These are phyloP conservation scores for Euplagia quadripunctaria DNA, from an alignment of 2,888 invertebrate genomes.

Conservation along the genomic window DNA sequence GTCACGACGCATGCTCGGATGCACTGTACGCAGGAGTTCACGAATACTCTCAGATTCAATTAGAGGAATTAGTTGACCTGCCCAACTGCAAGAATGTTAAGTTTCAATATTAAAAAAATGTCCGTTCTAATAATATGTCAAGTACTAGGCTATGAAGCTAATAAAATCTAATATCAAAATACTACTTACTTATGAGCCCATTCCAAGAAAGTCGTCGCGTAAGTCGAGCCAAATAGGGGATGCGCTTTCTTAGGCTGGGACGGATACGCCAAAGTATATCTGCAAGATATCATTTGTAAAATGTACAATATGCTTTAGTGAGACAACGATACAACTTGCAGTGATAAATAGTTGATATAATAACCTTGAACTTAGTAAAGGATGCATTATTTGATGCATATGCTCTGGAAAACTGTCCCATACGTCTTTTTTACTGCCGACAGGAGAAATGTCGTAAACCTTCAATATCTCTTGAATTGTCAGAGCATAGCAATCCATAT, in stretches of 20 bases:
- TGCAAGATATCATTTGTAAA: conserved; percentile 48
- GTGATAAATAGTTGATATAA: background rate
- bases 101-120: background rate
- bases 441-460: conserved; percentile 90
- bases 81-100: conserved; percentile 86
- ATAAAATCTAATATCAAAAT: background rate
- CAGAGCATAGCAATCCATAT: conserved; percentile 93
- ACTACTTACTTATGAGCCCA: conserved; percentile 91
- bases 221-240: conserved; percentile 90
- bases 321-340: background rate
- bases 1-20: conserved; percentile 92
- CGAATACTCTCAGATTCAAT: conserved; percentile 88
- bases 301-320: background rate
- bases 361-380: conserved; percentile 90
- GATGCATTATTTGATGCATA: conserved; percentile 92
- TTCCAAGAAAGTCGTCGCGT: conserved; percentile 89
- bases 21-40: conserved; percentile 89
- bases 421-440: conserved; percentile 87
- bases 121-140: background rate
- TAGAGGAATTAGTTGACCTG: conserved; percentile 89
- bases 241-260: conserved; percentile 83
- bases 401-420: conserved; percentile 91
- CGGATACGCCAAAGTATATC: conserved; percentile 81
- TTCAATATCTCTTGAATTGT: conserved; percentile 94
- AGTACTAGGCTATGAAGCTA: too few species aligned